phyloP scores from a whole-genome alignment of 1,140 invertebrate genomes.

The Drosophila dunni region DNA sequence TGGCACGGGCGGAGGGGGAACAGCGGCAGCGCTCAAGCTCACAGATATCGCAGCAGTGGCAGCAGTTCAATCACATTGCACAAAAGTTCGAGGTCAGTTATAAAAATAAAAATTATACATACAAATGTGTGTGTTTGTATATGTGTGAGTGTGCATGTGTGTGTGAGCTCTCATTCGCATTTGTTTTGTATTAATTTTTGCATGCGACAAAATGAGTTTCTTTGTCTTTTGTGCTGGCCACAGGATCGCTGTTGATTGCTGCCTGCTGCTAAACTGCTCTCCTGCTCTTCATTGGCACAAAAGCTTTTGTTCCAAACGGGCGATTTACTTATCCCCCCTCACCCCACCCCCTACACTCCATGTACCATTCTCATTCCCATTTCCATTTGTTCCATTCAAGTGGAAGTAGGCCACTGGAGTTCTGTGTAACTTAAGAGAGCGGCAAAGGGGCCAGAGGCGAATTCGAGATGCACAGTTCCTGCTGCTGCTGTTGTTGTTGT shows the following conservation, averaged over 20 bases:
- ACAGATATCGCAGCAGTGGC: constrained; percentile 71
- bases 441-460: constrained; percentile 9
- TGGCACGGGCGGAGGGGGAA: no score
- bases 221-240: constrained; percentile 69
- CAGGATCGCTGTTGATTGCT: constrained; percentile 57
- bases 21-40: constrained; percentile 36
- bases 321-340: constrained; percentile 5
- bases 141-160: constrained; percentile 1
- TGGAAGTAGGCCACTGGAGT: constrained; percentile 82
- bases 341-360: not conserved
- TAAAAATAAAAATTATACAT: constrained; percentile 73
- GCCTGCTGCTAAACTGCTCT: constrained; percentile 21
- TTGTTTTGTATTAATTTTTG: constrained; percentile 78
- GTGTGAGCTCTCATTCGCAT: constrained; percentile 46
- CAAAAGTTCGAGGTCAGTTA: constrained; percentile 84
- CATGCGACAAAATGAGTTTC: constrained; percentile 77
- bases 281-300: constrained; percentile 47
- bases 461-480: constrained; percentile 36
- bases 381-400: constrained; percentile 62
- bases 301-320: constrained; percentile 60
- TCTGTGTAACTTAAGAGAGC: constrained; percentile 65
- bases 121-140: constrained; percentile 21
- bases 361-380: constrained; percentile 16
- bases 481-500: not conserved
- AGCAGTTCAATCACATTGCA: constrained; percentile 82